Percentiles rank a stretch among this genome's conserved stretches.
phyloP scores from a whole-genome alignment of 2,888 invertebrate species.

The Chrysodeixis includens region DNA sequence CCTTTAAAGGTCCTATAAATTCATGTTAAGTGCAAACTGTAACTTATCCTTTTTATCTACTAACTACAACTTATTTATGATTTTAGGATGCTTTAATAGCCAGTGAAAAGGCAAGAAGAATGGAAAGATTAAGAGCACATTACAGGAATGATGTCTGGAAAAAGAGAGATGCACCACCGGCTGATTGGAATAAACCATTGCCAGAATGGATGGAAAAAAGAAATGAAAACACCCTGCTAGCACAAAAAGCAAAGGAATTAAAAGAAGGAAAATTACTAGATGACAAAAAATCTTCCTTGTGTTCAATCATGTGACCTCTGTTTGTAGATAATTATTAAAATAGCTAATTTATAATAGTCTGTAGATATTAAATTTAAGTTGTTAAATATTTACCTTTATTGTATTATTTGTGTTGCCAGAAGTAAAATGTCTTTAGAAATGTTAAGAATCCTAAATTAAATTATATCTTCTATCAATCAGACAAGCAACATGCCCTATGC shows the following conservation, averaged over 20 bases:
- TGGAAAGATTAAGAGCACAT: conserved; percentile 91
- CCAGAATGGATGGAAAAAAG: conserved; percentile 93
- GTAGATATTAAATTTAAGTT: conserved; percentile 38
- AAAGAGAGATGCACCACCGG: conserved; percentile 92
- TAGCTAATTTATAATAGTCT: conserved; percentile 45
- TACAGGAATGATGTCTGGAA: conserved; percentile 94
- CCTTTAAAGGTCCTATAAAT: too few species aligned
- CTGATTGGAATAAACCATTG: conserved; percentile 94
- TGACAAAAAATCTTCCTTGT: conserved; percentile 68
- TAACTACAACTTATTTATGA: neutral
- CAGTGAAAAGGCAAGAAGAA: conserved; percentile 92
- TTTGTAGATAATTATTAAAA: conserved; percentile 30
- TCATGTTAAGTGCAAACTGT: too few species aligned
- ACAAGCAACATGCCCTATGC: too few species aligned
- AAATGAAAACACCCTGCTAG: conserved; percentile 91
- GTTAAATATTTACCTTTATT: conserved; percentile 24
- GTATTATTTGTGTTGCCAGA: neutral
- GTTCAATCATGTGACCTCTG: conserved; percentile 78
- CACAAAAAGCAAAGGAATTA: conserved; percentile 90
- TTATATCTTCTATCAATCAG: too few species aligned
- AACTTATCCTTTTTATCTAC: too few species aligned
- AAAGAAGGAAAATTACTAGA: conserved; percentile 76
- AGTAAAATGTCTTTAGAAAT: too few species aligned
- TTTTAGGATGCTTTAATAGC: conserved; percentile 90
- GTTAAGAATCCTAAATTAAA: too few species aligned